A percentile compares a stretch with the other conserved stretches of the same genome.
Conservation (phyloP, 2,888 invertebrate genomes). For the Blera fallax region DNA sequence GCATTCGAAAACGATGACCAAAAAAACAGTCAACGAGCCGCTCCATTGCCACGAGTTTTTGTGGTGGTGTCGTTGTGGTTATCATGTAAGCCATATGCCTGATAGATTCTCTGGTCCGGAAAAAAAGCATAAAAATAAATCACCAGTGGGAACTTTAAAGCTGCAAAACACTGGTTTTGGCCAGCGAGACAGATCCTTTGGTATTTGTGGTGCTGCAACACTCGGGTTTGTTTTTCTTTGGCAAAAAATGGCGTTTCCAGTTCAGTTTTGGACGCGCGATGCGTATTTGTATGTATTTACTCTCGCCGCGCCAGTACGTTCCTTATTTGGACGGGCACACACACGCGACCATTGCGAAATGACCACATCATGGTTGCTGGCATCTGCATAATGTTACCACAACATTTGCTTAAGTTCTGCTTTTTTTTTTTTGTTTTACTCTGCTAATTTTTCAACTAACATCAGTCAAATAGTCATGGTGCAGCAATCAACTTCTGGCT, state of each 20-base stretch:
- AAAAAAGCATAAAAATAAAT: conserved; percentile 16
- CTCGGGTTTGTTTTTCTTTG: conserved; percentile 7
- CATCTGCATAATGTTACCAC: conserved; percentile 66
- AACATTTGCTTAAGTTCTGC: conserved; percentile 54
- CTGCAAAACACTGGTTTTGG: conserved; percentile 4
- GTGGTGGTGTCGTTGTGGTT: conserved; percentile 28
- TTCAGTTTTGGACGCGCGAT: conserved; percentile 9
- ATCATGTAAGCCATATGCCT: conserved; percentile 41
- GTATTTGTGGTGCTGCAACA: conserved; percentile 7
- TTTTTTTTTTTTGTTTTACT: conserved; percentile 22
- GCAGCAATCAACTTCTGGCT: conserved; percentile 41
- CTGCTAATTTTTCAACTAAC: conserved; percentile 57
- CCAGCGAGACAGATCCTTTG: conserved; percentile 1
- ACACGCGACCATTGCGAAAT: conserved; percentile 33
- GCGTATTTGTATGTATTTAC: conserved; percentile 2
- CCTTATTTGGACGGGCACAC: conserved; percentile 30
- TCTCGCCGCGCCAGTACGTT: conserved; percentile 9
- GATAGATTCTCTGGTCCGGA: conserved; percentile 29
- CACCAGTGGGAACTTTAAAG: conserved; percentile 18
- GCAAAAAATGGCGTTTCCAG: conserved; percentile 23
- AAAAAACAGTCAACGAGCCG: neutral
- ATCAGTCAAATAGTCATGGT: conserved; percentile 62
- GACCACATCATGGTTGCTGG: conserved; percentile 52
- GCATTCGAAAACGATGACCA: neutral
- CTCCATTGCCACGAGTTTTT: conserved; percentile 37